Percentiles rank a stretch among this genome's conserved stretches.
Evolutionary conservation across 2,113 vertebrate genomes (phyloP).

Genomic region (Oreotrochilus melanogaster): DNA sequence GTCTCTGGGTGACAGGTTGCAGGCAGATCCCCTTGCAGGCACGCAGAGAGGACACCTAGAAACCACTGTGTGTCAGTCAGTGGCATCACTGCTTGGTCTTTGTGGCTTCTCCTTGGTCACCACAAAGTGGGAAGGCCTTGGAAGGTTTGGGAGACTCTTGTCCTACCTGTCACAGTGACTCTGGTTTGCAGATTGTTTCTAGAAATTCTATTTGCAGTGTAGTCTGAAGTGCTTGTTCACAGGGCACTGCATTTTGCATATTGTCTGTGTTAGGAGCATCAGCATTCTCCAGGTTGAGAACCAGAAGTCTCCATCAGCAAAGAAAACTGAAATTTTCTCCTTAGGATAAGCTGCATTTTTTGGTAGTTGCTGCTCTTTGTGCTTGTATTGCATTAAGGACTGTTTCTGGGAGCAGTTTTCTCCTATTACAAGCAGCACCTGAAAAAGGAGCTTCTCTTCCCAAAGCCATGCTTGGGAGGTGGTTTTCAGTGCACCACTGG

Average conservation of each 20-base stretch:
- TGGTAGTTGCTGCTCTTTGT: neutral
- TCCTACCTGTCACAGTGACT: neutral
- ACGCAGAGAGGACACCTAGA: accelerated
- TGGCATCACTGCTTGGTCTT: neutral
- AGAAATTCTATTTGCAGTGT: neutral
- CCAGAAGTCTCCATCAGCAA: neutral
- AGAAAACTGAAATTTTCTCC: neutral
- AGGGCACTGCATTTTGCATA: neutral
- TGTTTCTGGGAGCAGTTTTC: neutral
- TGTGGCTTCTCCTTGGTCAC: neutral
- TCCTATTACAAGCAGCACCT: accelerated
- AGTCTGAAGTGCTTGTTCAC: neutral
- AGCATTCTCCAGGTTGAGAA: neutral
- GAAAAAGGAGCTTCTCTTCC: neutral
- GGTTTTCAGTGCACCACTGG: neutral
- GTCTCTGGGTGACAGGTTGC: neutral
- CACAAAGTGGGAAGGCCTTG: neutral
- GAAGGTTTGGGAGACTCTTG: neutral
- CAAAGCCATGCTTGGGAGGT: no score
- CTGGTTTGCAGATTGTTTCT: neutral
- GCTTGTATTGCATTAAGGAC: neutral
- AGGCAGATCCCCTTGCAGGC: neutral
- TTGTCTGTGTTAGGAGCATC: neutral
- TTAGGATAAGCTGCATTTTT: neutral
- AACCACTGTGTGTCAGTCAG: neutral